Conservation (phyloP, 2,113 vertebrate genomes). For the Oncorhynchus mykiss region DNA sequence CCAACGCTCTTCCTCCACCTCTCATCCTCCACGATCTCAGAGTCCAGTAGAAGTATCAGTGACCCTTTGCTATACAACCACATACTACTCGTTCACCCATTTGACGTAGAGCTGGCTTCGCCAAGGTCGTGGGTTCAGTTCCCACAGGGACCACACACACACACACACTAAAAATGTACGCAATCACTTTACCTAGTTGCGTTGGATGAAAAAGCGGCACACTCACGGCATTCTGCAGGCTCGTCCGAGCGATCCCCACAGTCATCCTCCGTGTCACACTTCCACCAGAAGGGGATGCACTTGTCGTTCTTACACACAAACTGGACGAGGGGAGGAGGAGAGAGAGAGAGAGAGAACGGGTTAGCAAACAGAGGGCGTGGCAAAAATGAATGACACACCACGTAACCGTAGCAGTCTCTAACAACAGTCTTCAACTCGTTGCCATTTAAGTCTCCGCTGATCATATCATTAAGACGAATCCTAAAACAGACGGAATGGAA, state of each 20-base stretch:
- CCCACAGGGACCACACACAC: neutral
- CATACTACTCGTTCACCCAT: neutral
- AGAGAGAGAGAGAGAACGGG: neutral
- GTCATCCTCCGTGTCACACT: conserved; percentile 97
- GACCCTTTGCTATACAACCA: no score
- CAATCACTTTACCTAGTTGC: neutral
- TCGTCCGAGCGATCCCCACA: conserved; percentile 95
- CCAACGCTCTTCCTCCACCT: neutral
- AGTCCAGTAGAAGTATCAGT: no score
- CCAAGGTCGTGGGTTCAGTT: no score
- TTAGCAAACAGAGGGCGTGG: neutral
- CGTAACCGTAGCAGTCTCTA: neutral
- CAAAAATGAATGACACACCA: neutral
- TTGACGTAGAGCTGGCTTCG: no score
- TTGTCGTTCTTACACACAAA: conserved; percentile 99
- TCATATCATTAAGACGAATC: no score
- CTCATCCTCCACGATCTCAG: no score
- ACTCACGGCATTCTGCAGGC: conserved; percentile 93
- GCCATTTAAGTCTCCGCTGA: no score
- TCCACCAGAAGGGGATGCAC: conserved; percentile 99
- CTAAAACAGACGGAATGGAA: no score
- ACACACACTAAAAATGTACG: neutral
- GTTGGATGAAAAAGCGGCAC: neutral
- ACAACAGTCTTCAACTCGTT: neutral
- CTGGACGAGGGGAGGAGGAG: conserved; percentile 60